Evolutionary conservation across 2,888 invertebrate genomes (phyloP).

Genomic region (Lobophora halterata): DNA sequence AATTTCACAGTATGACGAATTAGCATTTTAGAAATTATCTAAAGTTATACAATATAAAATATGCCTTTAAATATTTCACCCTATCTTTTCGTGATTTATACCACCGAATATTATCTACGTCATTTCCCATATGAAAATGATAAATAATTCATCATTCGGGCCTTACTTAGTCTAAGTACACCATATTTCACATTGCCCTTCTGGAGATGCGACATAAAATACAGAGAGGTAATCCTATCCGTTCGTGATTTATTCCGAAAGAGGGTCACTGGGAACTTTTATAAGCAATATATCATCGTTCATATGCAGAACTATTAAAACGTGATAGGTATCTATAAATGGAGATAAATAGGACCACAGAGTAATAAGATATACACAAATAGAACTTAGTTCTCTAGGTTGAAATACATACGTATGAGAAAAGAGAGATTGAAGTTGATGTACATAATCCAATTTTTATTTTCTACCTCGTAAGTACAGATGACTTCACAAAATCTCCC

Average conservation of each 20-base stretch:
- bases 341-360: no score
- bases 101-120: slow-evolving; percentile 50
- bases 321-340: slow-evolving; percentile 26
- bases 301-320: slow-evolving; percentile 54
- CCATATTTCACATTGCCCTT: slow-evolving; percentile 75
- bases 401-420: no score
- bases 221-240: slow-evolving; percentile 75
- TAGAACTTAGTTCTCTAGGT: no score
- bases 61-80: slow-evolving; percentile 40
- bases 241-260: slow-evolving; percentile 72
- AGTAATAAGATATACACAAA: no score
- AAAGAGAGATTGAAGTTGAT: no score
- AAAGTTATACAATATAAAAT: slow-evolving; percentile 38
- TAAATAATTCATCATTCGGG: slow-evolving; percentile 75
- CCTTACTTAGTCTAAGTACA: slow-evolving; percentile 75
- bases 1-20: no score
- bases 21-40: no score
- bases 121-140: slow-evolving; percentile 61
- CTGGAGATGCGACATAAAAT: slow-evolving; percentile 74
- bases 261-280: slow-evolving; percentile 72
- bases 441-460: no score
- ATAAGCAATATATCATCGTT: slow-evolving; percentile 63
- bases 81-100: no score
- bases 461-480: no score
- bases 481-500: no score